Evolutionary conservation across 2,113 vertebrate species (phyloP), one percentile per base, ranked within the genome.

Genomic region (Sinocyclocheilus anshuiensis): DNA sequence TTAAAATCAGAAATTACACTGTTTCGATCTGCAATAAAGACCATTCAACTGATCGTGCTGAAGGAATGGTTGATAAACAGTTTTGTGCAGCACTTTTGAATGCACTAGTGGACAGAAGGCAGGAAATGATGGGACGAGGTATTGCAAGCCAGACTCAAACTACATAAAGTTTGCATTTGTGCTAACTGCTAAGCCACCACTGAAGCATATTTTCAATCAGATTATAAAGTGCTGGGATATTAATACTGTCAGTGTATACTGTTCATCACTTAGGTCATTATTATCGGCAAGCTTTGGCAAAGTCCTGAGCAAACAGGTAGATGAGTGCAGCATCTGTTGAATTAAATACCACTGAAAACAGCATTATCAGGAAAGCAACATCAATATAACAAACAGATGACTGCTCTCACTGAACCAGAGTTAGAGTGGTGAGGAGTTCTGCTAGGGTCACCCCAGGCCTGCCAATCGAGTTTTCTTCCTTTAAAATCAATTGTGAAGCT

Each of bases 351-450:
- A 45, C 65, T 13, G 85, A 29, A 88, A 81, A 72, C 84, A 61
- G 86, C 42, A 39, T 53, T 88, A 77, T 92, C 91, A 88, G 82
- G 65, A 89, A 87, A 92, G 90, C 69, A 86, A 86, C 87, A 91
- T 90, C 88, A 91, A 91, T 91, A 90, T 77, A 86, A 86, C 83
- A 50, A 86, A 86, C 71, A 77, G 42, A 78, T 89, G 86, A 87
- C 36, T 84, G 42, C n/a, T 57, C 48, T 86, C 85, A 80, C 2
- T 86, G 85, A 89, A 86, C 84, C 80, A 8, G 20, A n/a, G 11
- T 45, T 75, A 29, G 57, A 80, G 77, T 86, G 85, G 82, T 85
- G 55, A n/a, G 59, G 61, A 83, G 81, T 85, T 86, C 85, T 90
- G 75, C 81, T 63, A 88, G 90, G 90, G 91, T 92, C 91, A 89